phyloP scores from a whole-genome alignment of 2,888 invertebrate species.

The Pharmacophagus antenor region DNA sequence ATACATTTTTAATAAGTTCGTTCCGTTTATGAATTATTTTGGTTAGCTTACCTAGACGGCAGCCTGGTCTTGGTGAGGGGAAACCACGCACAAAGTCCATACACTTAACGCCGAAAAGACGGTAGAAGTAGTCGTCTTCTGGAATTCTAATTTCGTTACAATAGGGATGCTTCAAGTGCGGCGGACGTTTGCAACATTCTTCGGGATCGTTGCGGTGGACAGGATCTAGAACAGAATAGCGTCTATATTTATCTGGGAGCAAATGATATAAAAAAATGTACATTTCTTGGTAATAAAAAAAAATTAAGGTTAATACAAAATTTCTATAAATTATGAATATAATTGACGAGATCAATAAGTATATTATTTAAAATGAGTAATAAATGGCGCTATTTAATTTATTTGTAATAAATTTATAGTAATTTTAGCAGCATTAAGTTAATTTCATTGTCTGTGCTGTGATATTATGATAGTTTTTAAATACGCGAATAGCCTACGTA shows the following conservation, averaged over 20 bases:
- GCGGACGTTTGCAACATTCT: constrained; percentile 92
- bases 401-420: background rate
- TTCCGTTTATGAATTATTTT: background rate
- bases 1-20: background rate
- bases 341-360: background rate
- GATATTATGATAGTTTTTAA: too few species aligned
- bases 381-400: background rate
- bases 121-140: constrained; percentile 94
- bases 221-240: constrained; percentile 82
- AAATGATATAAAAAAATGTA: background rate
- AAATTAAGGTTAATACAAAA: too few species aligned
- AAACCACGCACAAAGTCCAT: constrained; percentile 94
- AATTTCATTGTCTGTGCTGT: too few species aligned
- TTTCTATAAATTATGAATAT: too few species aligned
- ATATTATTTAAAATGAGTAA: background rate
- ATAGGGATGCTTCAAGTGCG: constrained; percentile 92
- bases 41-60: constrained; percentile 85
- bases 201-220: constrained; percentile 93
- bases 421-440: background rate
- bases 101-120: constrained; percentile 90
- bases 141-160: constrained; percentile 94
- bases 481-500: too few species aligned
- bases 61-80: constrained; percentile 92
- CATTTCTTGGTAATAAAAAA: background rate
- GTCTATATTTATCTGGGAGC: background rate